These are phyloP conservation scores for Chromobotia macracanthus DNA, from an alignment of 2,797 vertebrate genomes.

Conservation along the genomic window DNA sequence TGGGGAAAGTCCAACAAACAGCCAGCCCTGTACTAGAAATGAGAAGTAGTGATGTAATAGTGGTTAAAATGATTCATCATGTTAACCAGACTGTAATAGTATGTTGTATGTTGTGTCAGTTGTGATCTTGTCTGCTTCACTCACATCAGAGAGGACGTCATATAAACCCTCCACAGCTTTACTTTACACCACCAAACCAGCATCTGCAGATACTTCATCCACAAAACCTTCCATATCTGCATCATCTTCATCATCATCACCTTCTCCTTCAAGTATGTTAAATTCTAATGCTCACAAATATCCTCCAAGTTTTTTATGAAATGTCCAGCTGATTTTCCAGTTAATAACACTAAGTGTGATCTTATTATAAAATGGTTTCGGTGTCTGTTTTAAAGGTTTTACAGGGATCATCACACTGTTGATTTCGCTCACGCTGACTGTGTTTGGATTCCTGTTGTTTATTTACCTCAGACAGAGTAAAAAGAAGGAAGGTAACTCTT, in stretches of 20 bases:
- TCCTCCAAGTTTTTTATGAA: not conserved
- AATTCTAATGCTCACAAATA: not conserved
- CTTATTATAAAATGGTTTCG: not conserved
- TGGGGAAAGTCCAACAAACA: not conserved
- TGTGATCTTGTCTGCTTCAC: not conserved
- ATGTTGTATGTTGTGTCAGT: not conserved
- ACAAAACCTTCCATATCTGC: not conserved
- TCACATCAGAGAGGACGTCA: not conserved
- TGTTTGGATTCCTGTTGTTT: not conserved
- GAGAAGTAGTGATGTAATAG: not conserved
- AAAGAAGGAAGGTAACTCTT: not conserved
- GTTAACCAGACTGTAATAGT: not conserved
- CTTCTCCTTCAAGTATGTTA: not conserved
- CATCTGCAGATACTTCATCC: not conserved
- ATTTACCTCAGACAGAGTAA: not conserved
- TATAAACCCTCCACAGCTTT: not conserved
- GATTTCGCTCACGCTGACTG: not conserved
- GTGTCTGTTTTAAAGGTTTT: not conserved
- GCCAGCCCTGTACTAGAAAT: no score
- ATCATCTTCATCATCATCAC: no score
- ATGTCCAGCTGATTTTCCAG: not conserved
- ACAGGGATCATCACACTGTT: not conserved
- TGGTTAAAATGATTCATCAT: not conserved
- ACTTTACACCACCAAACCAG: not conserved
- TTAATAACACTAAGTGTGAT: not conserved